Conservation (phyloP, 1,140 invertebrate species). For the Drosophila lowei region DNA sequence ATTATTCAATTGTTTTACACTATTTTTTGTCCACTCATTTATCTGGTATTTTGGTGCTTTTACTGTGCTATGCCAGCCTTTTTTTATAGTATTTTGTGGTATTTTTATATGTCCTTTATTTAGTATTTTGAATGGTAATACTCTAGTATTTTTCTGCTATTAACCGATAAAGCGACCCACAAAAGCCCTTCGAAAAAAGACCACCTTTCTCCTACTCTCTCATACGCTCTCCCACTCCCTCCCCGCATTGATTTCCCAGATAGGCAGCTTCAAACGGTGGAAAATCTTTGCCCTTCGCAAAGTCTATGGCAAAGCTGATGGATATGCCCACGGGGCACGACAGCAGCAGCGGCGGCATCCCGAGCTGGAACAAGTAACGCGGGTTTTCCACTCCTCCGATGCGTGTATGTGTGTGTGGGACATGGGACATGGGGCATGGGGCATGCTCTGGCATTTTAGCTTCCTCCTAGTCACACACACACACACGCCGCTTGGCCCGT, state of each 20-base stretch:
- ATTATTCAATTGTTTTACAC: no score
- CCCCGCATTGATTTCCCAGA: conserved; percentile 1
- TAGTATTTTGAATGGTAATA: no score
- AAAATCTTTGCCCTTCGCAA: conserved; percentile 4
- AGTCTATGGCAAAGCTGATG: conserved; percentile 30
- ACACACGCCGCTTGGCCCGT: background rate
- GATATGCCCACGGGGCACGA: conserved; percentile 5
- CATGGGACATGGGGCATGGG: no score
- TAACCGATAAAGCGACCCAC: no score
- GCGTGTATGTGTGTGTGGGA: background rate
- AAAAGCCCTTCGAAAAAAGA: conserved; percentile 9
- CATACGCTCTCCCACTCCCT: no score
- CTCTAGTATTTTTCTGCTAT: no score
- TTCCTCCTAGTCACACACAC: background rate
- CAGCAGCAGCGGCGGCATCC: background rate
- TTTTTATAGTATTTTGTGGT: no score
- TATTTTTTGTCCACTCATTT: no score
- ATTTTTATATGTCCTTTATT: no score
- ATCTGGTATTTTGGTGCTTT: no score
- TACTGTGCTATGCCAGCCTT: no score
- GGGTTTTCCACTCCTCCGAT: conserved; percentile 15
- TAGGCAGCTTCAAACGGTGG: conserved; percentile 21
- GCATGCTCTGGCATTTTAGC: background rate
- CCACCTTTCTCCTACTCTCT: background rate
- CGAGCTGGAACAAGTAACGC: conserved; percentile 33